Conservation (phyloP, 2,113 vertebrate species). For the Percopsis transmontana region DNA sequence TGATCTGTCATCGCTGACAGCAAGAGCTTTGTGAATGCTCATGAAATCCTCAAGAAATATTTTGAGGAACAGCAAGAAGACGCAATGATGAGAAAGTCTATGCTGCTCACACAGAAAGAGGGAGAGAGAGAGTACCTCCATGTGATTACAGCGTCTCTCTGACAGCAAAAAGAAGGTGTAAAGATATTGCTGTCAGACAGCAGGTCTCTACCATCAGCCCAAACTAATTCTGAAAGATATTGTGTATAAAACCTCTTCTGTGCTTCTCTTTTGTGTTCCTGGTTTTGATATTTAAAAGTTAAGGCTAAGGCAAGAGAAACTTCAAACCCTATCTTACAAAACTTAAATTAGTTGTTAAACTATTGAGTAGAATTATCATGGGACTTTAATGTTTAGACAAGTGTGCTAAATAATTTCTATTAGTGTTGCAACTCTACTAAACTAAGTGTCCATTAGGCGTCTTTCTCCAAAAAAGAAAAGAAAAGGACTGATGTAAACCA, state of each 20-base stretch:
- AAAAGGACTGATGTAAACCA: too few species aligned
- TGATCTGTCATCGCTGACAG: slow-evolving; percentile 13
- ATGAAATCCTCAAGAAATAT: background rate
- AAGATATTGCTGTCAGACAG: slow-evolving; percentile 11
- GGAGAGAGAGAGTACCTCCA: background rate
- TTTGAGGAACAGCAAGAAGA: background rate
- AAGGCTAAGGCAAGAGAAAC: background rate
- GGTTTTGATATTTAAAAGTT: slow-evolving; percentile 1
- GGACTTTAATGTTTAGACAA: background rate
- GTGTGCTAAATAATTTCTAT: background rate
- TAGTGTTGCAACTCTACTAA: background rate
- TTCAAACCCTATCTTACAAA: background rate
- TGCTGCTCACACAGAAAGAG: background rate
- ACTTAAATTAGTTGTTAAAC: background rate
- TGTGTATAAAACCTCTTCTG: background rate
- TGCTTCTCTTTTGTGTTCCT: background rate
- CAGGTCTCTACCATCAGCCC: slow-evolving; percentile 1
- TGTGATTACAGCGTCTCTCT: background rate
- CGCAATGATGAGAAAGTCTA: background rate
- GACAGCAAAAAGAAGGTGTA: slow-evolving; percentile 15
- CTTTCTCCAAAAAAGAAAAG: background rate
- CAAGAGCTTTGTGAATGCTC: background rate
- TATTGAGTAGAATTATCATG: background rate
- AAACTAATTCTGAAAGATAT: background rate
- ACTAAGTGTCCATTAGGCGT: background rate